Conservation (phyloP, 1,140 invertebrate species). For the Caenorhabditis latens region DNA sequence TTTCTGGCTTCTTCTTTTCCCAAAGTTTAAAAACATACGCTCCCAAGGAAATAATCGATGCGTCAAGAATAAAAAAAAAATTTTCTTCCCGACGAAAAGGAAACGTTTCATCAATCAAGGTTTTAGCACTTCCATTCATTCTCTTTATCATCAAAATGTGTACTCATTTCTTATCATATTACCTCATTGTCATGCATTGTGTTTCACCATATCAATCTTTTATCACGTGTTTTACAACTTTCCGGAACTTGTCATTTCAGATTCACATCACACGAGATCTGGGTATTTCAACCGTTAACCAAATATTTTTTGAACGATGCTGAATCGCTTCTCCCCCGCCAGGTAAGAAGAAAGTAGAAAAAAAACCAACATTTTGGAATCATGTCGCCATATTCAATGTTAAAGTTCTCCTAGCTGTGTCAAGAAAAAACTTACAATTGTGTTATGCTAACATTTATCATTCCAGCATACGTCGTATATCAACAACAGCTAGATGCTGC, state of each 20-base stretch:
- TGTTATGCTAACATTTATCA: neutral
- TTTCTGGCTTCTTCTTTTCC: neutral
- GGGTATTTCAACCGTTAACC: neutral
- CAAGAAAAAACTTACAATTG: too few species aligned
- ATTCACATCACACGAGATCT: neutral
- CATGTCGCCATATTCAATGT: too few species aligned
- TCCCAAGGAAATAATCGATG: too few species aligned
- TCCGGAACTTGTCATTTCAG: neutral
- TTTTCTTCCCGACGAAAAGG: too few species aligned
- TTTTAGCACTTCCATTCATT: neutral
- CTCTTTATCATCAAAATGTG: neutral
- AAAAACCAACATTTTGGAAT: too few species aligned
- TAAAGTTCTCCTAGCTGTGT: too few species aligned
- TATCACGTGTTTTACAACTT: constrained; percentile 20
- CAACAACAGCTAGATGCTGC: constrained; percentile 2
- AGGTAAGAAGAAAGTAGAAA: neutral
- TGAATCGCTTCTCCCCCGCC: constrained; percentile 28
- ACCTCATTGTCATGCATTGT: neutral
- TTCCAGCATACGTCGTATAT: constrained; percentile 49
- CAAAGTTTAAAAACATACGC: neutral
- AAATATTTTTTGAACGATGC: neutral
- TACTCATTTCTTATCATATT: neutral
- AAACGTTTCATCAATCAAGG: too few species aligned
- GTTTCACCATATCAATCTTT: neutral
- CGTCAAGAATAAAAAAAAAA: too few species aligned